phyloP scores from a whole-genome alignment of 2,888 invertebrate genomes.

The Tupiocoris notatus region DNA sequence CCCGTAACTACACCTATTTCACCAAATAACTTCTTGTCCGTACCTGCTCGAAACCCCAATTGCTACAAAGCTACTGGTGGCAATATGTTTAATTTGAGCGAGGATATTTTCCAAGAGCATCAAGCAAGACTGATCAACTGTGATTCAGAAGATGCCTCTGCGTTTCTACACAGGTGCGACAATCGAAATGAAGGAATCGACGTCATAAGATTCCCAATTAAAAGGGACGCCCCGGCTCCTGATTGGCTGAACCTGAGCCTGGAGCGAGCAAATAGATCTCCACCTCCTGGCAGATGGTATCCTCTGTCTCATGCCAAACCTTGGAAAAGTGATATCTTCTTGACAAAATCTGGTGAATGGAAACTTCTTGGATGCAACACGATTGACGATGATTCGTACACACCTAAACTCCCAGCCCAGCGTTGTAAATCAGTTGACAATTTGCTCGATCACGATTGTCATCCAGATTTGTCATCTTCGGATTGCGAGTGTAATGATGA shows the following conservation, averaged over 20 bases:
- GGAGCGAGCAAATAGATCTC: constrained; percentile 36
- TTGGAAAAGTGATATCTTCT: constrained; percentile 49
- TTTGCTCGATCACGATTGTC: constrained; percentile 34
- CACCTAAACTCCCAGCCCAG: constrained; percentile 12
- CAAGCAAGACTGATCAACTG: constrained; percentile 50
- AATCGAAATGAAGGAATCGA: constrained; percentile 25
- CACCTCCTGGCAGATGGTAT: constrained; percentile 44
- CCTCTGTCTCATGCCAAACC: constrained; percentile 46
- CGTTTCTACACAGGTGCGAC: constrained; percentile 33
- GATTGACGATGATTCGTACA: constrained; percentile 11
- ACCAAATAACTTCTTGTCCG: constrained; percentile 45
- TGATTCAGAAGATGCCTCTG: constrained; percentile 50
- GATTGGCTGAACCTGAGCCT: constrained; percentile 43
- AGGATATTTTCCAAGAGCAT: constrained; percentile 51
- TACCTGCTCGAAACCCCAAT: constrained; percentile 47
- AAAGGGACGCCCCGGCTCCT: constrained; percentile 34
- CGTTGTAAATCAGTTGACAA: constrained; percentile 42
- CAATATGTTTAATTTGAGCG: constrained; percentile 47
- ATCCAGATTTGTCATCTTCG: constrained; percentile 37
- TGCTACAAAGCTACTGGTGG: constrained; percentile 50
- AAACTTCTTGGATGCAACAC: constrained; percentile 42
- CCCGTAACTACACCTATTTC: constrained; percentile 40
- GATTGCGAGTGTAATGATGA: constrained; percentile 48
- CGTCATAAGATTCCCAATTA: constrained; percentile 32
- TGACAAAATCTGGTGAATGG: constrained; percentile 48